Evolutionary conservation across 1,140 invertebrate genomes (phyloP).

Genomic region (Melanaphis sacchari): DNA sequence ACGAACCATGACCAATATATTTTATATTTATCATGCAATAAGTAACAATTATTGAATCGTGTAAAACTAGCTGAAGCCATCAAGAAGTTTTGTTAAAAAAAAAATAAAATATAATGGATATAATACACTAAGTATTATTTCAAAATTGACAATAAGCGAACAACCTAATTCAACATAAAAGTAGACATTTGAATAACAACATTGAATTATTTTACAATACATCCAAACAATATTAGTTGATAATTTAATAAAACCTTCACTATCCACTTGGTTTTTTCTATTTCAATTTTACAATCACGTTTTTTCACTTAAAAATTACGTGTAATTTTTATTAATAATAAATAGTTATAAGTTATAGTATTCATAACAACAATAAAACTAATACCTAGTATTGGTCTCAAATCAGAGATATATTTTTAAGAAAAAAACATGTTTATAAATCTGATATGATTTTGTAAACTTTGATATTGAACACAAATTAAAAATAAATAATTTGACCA

Average conservation of each 20-base stretch:
- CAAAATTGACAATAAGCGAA: not conserved
- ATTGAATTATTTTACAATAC: not conserved
- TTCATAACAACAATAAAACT: not conserved
- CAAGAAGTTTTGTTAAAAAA: not conserved
- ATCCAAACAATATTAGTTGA: not conserved
- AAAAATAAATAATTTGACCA: not conserved
- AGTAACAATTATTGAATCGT: not conserved
- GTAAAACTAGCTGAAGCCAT: not conserved
- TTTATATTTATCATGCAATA: not conserved
- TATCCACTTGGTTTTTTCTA: not conserved
- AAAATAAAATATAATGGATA: not conserved
- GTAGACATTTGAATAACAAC: not conserved
- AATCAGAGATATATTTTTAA: not conserved
- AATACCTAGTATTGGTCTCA: not conserved
- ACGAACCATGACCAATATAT: not conserved
- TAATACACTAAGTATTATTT: not conserved
- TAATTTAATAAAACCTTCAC: not conserved
- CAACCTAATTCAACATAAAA: not conserved
- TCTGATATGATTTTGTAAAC: not conserved
- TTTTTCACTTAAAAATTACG: not conserved
- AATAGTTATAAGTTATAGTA: not conserved
- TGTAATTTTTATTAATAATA: not conserved
- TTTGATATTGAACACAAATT: not conserved
- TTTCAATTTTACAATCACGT: not conserved
- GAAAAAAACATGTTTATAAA: not conserved